A percentile compares a stretch with the other conserved stretches of the same genome.
phyloP scores from a whole-genome alignment of 2,888 invertebrate species.

The Hermaeophaga mercurialis region DNA sequence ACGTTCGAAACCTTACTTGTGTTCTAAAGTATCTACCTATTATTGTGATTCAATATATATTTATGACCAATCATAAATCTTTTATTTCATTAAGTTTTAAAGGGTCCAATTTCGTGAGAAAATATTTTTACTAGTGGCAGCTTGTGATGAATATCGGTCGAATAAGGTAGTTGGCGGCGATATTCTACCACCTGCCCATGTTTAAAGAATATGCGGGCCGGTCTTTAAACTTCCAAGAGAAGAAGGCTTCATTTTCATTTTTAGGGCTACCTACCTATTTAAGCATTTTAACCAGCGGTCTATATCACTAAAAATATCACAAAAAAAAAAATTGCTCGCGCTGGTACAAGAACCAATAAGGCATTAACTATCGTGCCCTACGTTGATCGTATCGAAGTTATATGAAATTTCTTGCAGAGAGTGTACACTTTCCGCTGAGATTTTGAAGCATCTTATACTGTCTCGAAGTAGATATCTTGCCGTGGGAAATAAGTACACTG shows the following conservation, averaged over 20 bases:
- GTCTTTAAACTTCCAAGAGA: conserved; percentile 26
- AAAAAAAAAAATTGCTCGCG: conserved; percentile 11
- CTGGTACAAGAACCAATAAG: conserved; percentile 6
- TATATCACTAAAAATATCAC: conserved; percentile 5
- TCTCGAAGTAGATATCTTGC: conserved; percentile 51
- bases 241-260: conserved; percentile 16
- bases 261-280: conserved; percentile 11
- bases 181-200: conserved; percentile 38
- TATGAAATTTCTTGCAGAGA: conserved; percentile 36
- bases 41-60: background rate
- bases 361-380: background rate
- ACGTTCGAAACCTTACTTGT: conserved; percentile 15
- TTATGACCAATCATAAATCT: conserved; percentile 18
- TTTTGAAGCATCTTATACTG: conserved; percentile 53
- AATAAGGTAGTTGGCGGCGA: conserved; percentile 27
- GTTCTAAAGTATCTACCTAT: background rate
- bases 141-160: conserved; percentile 29
- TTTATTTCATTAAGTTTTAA: conserved; percentile 15
- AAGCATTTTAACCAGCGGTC: conserved; percentile 2
- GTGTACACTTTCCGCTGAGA: conserved; percentile 51
- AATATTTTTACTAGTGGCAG: conserved; percentile 26
- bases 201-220: conserved; percentile 35
- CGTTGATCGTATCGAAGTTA: conserved; percentile 21
- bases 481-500: conserved; percentile 55
- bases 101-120: conserved; percentile 26